Conservation (phyloP, 2,797 vertebrate genomes). For the Choloepus didactylus region DNA sequence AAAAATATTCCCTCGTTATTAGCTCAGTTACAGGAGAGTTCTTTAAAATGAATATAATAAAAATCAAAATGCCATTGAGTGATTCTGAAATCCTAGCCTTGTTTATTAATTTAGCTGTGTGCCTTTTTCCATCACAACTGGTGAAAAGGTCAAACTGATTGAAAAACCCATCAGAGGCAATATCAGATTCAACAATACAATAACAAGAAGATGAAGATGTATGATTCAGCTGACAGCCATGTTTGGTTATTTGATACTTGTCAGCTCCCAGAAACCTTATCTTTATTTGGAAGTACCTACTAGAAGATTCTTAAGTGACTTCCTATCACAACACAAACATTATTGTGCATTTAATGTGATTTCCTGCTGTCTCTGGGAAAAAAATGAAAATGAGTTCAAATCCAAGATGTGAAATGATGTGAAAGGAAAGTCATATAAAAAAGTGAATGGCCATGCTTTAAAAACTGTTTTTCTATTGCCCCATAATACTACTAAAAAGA, state of each 20-base stretch:
- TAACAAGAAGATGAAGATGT: slow-evolving; percentile 46
- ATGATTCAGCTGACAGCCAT: slow-evolving; percentile 66
- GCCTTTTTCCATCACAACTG: slow-evolving; percentile 47
- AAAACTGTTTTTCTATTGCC: slow-evolving; percentile 48
- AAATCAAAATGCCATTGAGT: slow-evolving; percentile 44
- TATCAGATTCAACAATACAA: slow-evolving; percentile 37
- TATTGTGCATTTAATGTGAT: slow-evolving; percentile 63
- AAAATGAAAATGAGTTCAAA: slow-evolving; percentile 68
- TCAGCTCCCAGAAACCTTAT: slow-evolving; percentile 54
- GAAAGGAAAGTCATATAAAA: slow-evolving; percentile 30
- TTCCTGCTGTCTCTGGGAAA: slow-evolving; percentile 58
- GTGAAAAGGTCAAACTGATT: slow-evolving; percentile 60
- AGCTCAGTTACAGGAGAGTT: background rate
- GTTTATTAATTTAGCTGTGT: slow-evolving; percentile 46
- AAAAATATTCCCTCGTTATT: background rate
- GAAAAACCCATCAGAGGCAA: slow-evolving; percentile 33
- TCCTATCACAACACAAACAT: slow-evolving; percentile 46
- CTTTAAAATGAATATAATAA: slow-evolving; percentile 30
- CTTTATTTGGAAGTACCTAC: slow-evolving; percentile 70
- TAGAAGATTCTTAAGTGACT: slow-evolving; percentile 65
- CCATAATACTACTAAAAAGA: background rate
- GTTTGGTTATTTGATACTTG: slow-evolving; percentile 51
- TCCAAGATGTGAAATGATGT: slow-evolving; percentile 51
- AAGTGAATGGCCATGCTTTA: slow-evolving; percentile 32
- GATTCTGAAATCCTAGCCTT: slow-evolving; percentile 25